These are phyloP conservation scores for Plagodis dolabraria DNA, from an alignment of 2,888 invertebrate species.

Conservation along the genomic window DNA sequence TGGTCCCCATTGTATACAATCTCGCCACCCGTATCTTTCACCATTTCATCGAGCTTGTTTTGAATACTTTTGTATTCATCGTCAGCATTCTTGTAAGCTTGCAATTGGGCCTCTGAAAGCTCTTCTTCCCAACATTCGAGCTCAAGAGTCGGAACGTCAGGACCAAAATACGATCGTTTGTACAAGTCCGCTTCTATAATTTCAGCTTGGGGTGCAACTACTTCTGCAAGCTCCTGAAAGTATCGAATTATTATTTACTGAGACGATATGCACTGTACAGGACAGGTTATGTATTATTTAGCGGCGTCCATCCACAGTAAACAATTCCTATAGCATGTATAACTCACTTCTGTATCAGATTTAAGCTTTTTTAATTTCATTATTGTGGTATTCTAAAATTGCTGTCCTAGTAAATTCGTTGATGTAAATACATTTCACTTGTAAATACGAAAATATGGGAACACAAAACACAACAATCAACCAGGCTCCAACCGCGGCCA, in stretches of 20 bases:
- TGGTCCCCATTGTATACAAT: constrained; percentile 88
- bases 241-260: not conserved
- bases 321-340: constrained; percentile 16
- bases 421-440: not conserved
- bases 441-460: not conserved
- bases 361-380: constrained; percentile 75
- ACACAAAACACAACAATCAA: no score
- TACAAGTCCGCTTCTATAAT: constrained; percentile 79
- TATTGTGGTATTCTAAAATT: not conserved
- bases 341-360: constrained; percentile 60
- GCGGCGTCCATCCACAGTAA: constrained; percentile 17
- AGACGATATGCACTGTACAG: no score
- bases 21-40: constrained; percentile 85
- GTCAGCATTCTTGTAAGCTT: constrained; percentile 86
- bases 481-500: no score
- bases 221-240: constrained; percentile 48
- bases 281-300: constrained; percentile 3
- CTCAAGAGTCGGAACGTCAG: constrained; percentile 84
- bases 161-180: constrained; percentile 78
- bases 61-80: constrained; percentile 88
- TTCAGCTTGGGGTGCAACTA: constrained; percentile 69
- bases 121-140: constrained; percentile 91
- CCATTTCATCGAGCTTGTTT: constrained; percentile 84
- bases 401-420: not conserved
- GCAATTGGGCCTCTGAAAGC: constrained; percentile 87